Evolutionary conservation across 2,797 vertebrate species (phyloP), one percentile per base, ranked within the genome.

Genomic region (Protosalanx chinensis): DNA sequence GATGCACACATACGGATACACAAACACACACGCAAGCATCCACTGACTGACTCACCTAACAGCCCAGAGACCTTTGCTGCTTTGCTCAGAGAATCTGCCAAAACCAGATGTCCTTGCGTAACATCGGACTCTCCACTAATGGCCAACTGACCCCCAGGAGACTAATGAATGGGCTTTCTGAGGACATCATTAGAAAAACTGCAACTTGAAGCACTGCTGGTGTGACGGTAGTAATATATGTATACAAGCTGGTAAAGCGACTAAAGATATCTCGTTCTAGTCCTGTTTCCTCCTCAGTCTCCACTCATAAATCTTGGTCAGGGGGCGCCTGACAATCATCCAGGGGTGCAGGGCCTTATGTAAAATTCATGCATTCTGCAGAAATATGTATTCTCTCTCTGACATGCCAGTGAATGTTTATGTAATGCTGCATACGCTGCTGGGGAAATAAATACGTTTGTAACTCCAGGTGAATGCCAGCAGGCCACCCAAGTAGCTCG

Each of bases 291-390:
- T 12, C 5, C 51, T 35, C 62, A 32, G 57, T 10, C 56, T 60
- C 64, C 70, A 74, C 76, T 75, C 72, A 58, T 77, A 64, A 3
- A 83, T 86, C 79, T 75, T 67, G 61, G 67, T 75, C 8, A 18
- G 37, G 75, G 64, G 72, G 72, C 67, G 62, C 62, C 51, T 72
- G 46, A 76, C 76, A 81, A 71, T 76, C 67, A 60, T 66, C 72
- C 74, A 62, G 63, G 68, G 57, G 35, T 20, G 23, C 5, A 15
- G 58, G 65, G 13, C 51, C 46, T 61, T 64, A 81, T 86, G 74
- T 71, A 81, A 80, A 79, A 85, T 83, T 78, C 76, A 84, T 81
- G 78, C 82, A 7, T 29, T 13, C 65, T 53, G 27, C 46, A 67
- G 23, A 30, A 67, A 51, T 7, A 67, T 49, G 41, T 13, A 46